Base-by-base conservation (phyloP, 2,113 vertebrate genomes). In the Empidonax alnorum region DNA sequence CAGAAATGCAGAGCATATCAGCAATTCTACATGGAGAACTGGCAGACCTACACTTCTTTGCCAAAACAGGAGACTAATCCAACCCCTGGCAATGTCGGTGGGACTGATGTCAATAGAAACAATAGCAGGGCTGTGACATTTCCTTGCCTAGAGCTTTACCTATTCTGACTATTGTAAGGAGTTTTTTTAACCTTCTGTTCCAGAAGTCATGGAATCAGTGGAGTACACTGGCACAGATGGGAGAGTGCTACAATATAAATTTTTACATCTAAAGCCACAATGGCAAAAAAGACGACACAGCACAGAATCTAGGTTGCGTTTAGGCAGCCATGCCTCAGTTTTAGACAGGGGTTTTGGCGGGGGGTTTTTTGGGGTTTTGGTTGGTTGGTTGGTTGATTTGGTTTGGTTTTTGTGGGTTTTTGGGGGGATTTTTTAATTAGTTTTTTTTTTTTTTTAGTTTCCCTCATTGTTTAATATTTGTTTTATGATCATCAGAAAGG, bases 381-480 rank as follows among this genome's bases (percentile, higher is more conserved):
- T 35, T 35, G 35, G 35, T 35, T 35, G 35, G 35, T 35, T 35
- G 35, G 35, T 35, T 35, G 35, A 35, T 35, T 35, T 35, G 35
- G 35, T 35, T 35, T 35, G 35, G 35, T 35, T 10, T 39, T 41
- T 41, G 39, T 41, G 10, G 39, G 10, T 41, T 41, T 12, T 41
- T 11, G 12, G 42, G 12, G 12, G 14, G 42, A 5, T 27, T 39
- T 39, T 59, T 41, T 41, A 41, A 41, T 41, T 41, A 35, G 39
- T 39, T 10, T 12, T 44, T 44, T 62, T 72, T 56, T 77, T 53
- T 89, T 84, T 78, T 46, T 88, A 63, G 50, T 74, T 96, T 90
- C 58, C 77, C 92, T 83, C 35, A 65, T 95, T 97, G 85, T 95
- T 98, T 93, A 97, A 94, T 97, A 97, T 97, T 98, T 97, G 96